These are phyloP conservation scores for Harpagifer antarcticus DNA, from an alignment of 2,797 vertebrate species.

Conservation along the genomic window DNA sequence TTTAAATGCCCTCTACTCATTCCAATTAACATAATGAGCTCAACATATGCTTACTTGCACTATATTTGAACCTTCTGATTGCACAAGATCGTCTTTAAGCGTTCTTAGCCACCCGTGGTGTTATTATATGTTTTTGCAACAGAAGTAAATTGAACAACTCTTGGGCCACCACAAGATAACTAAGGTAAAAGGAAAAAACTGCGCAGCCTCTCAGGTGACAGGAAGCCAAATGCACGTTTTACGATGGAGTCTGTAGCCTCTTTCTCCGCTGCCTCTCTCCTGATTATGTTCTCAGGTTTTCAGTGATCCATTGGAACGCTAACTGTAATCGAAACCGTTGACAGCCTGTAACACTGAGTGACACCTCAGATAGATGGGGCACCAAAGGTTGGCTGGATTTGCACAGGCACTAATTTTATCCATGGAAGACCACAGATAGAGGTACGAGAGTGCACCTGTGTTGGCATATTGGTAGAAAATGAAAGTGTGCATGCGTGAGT, in stretches of 20 bases:
- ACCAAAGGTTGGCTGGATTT: conserved; percentile 66
- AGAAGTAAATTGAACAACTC: conserved; percentile 13
- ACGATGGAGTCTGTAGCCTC: conserved; percentile 59
- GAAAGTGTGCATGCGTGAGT: background rate
- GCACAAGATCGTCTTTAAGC: conserved; percentile 1
- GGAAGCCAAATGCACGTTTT: conserved; percentile 55
- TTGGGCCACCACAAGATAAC: background rate
- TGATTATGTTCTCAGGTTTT: conserved; percentile 70
- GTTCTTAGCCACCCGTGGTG: conserved; percentile 5
- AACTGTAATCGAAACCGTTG: conserved; percentile 81
- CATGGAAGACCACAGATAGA: conserved; percentile 31
- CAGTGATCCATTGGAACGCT: conserved; percentile 72
- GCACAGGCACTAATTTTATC: conserved; percentile 79
- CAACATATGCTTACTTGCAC: conserved; percentile 2
- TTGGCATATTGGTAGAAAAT: conserved; percentile 23
- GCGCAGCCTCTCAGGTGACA: conserved; percentile 26
- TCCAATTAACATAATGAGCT: background rate
- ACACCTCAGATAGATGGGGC: conserved; percentile 62
- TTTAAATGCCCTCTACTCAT: background rate
- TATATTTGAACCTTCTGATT: conserved; percentile 9
- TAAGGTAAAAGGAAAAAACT: conserved; percentile 4
- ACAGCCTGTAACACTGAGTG: conserved; percentile 79
- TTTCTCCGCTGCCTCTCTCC: conserved; percentile 39
- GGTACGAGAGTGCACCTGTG: conserved; percentile 39
- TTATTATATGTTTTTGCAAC: conserved; percentile 4